Conservation (phyloP, 2,113 vertebrate genomes). For the Engystomops pustulosus region DNA sequence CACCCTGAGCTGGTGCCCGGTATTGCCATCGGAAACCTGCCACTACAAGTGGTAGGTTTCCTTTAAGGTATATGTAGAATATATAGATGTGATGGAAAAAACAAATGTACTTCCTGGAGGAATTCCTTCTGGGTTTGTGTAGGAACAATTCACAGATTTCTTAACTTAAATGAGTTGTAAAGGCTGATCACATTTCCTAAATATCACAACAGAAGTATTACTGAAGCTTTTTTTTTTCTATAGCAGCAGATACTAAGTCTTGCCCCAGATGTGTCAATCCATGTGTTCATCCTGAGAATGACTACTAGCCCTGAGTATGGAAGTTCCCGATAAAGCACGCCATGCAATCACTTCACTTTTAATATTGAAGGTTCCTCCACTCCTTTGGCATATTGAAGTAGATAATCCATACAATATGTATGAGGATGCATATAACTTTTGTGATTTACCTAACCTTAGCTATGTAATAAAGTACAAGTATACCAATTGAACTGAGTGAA, state of each 20-base stretch:
- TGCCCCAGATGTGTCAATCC: constrained; percentile 29
- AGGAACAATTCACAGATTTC: neutral
- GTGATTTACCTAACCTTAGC: neutral
- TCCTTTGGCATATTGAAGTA: neutral
- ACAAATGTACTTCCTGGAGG: neutral
- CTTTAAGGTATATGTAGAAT: too few relatives aligned
- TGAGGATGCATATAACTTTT: neutral
- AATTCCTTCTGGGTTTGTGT: neutral
- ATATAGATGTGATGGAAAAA: neutral
- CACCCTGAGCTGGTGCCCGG: too few relatives aligned
- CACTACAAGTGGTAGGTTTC: too few relatives aligned
- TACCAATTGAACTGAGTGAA: too few relatives aligned
- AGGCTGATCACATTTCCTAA: neutral
- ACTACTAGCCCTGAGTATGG: neutral
- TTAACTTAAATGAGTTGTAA: neutral
- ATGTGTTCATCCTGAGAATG: constrained; percentile 6
- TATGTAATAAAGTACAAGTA: too few relatives aligned
- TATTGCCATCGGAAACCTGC: too few relatives aligned
- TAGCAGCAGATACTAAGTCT: neutral
- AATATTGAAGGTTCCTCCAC: neutral
- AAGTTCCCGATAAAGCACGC: neutral
- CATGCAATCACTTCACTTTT: neutral
- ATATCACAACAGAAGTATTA: neutral
- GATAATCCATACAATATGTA: constrained; percentile 13
- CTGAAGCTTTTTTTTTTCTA: neutral